Evolutionary conservation across 2,113 vertebrate genomes (phyloP).

Genomic region (Herpetotheres cachinnans): DNA sequence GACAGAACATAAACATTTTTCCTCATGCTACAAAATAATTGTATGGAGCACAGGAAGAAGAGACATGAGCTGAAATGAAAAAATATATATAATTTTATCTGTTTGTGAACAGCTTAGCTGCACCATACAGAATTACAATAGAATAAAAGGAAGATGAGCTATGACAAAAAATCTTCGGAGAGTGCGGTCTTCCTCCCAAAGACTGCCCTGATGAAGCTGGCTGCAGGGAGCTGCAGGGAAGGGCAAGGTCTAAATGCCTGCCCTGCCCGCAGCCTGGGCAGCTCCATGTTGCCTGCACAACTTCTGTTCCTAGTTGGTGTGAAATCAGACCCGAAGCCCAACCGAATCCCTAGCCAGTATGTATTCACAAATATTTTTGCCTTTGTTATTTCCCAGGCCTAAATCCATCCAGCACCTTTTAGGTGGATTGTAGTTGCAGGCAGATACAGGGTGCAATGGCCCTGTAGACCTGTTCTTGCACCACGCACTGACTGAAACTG

Average conservation of each 20-base stretch:
- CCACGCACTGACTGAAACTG: background rate
- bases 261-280: background rate
- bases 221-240: background rate
- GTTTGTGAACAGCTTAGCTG: background rate
- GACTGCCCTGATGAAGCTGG: background rate
- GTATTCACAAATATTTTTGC: background rate
- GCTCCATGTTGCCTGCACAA: background rate
- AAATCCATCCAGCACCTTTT: background rate
- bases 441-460: no score
- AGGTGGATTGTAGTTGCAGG: background rate
- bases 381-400: background rate
- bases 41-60: background rate
- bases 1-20: conserved; percentile 34
- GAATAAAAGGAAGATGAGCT: background rate
- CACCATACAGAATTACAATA: background rate
- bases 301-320: background rate
- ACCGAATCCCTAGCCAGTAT: background rate
- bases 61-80: background rate
- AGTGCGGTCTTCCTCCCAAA: background rate
- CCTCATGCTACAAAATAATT: background rate
- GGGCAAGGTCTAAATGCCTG: background rate
- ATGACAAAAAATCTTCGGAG: background rate
- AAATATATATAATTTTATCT: background rate
- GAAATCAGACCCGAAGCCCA: background rate
- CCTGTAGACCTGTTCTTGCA: no score